Evolutionary conservation across 2,113 vertebrate species (phyloP).

Genomic region (Callithrix jacchus): DNA sequence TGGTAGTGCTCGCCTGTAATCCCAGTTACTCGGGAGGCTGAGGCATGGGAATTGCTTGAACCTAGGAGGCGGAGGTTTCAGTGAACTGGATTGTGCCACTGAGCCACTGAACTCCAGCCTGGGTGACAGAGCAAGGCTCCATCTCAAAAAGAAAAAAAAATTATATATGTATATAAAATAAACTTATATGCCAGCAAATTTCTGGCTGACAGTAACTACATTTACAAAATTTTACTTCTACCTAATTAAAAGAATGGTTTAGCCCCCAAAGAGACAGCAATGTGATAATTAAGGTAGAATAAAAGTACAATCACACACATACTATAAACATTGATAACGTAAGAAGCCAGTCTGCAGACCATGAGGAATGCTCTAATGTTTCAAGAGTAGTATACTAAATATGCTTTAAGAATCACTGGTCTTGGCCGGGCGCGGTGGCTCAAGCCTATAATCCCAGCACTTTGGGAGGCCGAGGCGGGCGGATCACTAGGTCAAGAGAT

Average conservation of each 20-base stretch:
- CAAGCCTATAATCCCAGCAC: too few species aligned
- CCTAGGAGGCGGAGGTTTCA: too few species aligned
- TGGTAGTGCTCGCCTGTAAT: too few species aligned
- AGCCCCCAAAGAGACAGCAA: not conserved
- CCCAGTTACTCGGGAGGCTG: too few species aligned
- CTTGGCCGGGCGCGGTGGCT: not conserved
- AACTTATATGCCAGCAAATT: not conserved
- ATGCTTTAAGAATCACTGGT: not conserved
- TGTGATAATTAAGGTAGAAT: not conserved
- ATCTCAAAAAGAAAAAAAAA: too few species aligned
- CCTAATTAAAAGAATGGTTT: not conserved
- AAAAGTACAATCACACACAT: not conserved
- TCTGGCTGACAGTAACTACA: not conserved
- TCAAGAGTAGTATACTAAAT: not conserved
- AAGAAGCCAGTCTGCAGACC: not conserved
- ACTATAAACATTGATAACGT: not conserved
- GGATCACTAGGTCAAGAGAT: too few species aligned
- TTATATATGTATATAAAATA: not conserved
- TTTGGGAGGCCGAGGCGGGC: too few species aligned
- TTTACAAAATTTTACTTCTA: slow-evolving; percentile 2
- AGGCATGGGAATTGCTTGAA: too few species aligned
- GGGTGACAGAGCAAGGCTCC: too few species aligned
- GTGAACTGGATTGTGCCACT: too few species aligned
- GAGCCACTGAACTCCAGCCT: too few species aligned
- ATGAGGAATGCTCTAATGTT: not conserved